A percentile compares a stretch with the other conserved stretches of the same genome.
Evolutionary conservation across 2,797 vertebrate genomes (phyloP).

Genomic region (Enteromius viviparus): DNA sequence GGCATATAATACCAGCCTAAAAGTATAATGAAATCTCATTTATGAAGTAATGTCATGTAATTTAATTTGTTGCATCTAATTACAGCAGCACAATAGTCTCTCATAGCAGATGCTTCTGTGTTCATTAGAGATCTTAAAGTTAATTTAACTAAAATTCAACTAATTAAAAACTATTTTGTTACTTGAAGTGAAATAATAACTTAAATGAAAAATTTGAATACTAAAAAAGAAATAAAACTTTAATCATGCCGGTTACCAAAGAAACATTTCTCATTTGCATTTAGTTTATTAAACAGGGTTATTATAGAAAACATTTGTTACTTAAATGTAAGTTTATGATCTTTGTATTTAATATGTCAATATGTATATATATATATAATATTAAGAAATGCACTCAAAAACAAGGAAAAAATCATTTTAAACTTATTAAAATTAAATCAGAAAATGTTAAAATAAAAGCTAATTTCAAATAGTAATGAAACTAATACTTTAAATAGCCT

Average conservation of each 20-base stretch:
- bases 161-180: background rate
- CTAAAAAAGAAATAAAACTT: background rate
- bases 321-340: too few relatives aligned
- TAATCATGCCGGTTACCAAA: too few relatives aligned
- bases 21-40: constrained; percentile 35
- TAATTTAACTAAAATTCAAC: background rate
- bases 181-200: background rate
- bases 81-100: background rate
- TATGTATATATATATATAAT: background rate
- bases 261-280: background rate
- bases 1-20: constrained; percentile 3
- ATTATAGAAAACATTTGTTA: background rate
- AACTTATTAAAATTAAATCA: background rate
- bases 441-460: background rate
- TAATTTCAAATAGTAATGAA: background rate
- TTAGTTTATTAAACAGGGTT: background rate
- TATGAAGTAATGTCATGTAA: constrained; percentile 19
- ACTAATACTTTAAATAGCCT: background rate
- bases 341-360: background rate
- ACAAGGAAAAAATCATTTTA: background rate
- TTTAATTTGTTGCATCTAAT: constrained; percentile 22
- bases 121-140: background rate
- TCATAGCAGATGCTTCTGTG: background rate
- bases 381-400: background rate
- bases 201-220: background rate